phyloP scores from a whole-genome alignment of 1,140 invertebrate species.

The Drosophila persimilis region DNA sequence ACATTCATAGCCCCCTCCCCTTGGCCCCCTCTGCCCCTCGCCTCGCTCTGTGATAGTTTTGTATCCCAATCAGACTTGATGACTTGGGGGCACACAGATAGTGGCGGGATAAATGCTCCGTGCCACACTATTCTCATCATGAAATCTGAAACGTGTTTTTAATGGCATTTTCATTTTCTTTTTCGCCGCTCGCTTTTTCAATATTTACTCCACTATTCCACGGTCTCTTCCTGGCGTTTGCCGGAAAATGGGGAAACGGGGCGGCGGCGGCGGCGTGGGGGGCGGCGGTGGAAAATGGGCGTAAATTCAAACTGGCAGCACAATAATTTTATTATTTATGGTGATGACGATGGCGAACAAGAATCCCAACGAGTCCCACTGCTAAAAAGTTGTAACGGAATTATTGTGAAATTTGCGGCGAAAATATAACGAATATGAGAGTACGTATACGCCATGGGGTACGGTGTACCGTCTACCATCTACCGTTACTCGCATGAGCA shows the following conservation, averaged over 20 bases:
- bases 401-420: slow-evolving; percentile 69
- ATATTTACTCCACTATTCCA: slow-evolving; percentile 50
- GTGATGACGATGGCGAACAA: slow-evolving; percentile 60
- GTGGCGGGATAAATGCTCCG: slow-evolving; percentile 2
- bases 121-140: slow-evolving; percentile 19
- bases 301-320: slow-evolving; percentile 77
- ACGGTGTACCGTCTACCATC: neutral
- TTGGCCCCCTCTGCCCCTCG: neutral
- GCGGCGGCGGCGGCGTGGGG: too few relatives aligned
- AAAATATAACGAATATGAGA: slow-evolving; percentile 64
- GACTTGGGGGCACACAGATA: slow-evolving; percentile 3
- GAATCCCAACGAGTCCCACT: slow-evolving; percentile 12
- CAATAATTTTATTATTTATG: slow-evolving; percentile 80
- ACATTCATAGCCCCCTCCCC: slow-evolving; percentile 4
- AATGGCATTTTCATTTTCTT: slow-evolving; percentile 59
- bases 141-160: slow-evolving; percentile 69
- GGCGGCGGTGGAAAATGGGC: slow-evolving; percentile 33
- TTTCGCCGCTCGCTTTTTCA: slow-evolving; percentile 38
- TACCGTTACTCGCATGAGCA: neutral
- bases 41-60: too few relatives aligned
- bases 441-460: slow-evolving; percentile 33
- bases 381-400: slow-evolving; percentile 74
- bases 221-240: too few relatives aligned
- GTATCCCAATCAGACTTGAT: slow-evolving; percentile 23
- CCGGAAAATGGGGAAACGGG: neutral